Percentiles rank a stretch among this genome's conserved stretches.
Evolutionary conservation across 2,888 invertebrate genomes (phyloP).

Genomic region (Trichopoda pennipes): DNA sequence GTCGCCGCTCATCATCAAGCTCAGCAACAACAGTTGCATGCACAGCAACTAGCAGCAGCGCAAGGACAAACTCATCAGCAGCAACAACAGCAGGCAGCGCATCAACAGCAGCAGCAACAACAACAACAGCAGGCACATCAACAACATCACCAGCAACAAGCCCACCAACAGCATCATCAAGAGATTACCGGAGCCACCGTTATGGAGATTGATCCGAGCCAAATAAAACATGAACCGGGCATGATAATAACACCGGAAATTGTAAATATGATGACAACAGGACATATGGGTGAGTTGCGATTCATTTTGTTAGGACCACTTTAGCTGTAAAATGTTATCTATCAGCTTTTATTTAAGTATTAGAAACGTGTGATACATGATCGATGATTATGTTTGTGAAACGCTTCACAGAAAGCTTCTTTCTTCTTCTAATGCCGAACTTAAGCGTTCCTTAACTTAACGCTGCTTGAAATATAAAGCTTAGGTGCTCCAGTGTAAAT

Average conservation of each 20-base stretch:
- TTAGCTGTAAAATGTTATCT: no score
- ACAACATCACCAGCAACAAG: constrained; percentile 75
- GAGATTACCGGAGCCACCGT: constrained; percentile 79
- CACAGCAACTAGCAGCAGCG: constrained; percentile 72
- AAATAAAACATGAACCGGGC: constrained; percentile 81
- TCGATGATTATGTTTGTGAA: no score
- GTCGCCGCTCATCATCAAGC: constrained; percentile 79
- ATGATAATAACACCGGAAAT: constrained; percentile 82
- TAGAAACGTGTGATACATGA: no score
- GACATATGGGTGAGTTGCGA: constrained; percentile 80
- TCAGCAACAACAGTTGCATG: constrained; percentile 74
- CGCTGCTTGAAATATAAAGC: no score
- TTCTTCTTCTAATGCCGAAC: no score
- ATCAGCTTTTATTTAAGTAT: no score
- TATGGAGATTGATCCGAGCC: constrained; percentile 81
- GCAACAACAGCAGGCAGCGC: constrained; percentile 73
- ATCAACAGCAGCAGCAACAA: constrained; percentile 72
- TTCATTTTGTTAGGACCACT: constrained; percentile 15
- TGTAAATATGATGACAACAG: constrained; percentile 81
- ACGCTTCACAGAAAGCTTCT: no score
- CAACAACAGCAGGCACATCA: constrained; percentile 75
- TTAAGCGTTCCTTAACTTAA: no score
- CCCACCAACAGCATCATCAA: constrained; percentile 77
- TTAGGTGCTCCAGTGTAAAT: no score
- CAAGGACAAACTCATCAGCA: constrained; percentile 75